Evolutionary conservation across 2,113 vertebrate genomes (phyloP).

Genomic region (human): DNA sequence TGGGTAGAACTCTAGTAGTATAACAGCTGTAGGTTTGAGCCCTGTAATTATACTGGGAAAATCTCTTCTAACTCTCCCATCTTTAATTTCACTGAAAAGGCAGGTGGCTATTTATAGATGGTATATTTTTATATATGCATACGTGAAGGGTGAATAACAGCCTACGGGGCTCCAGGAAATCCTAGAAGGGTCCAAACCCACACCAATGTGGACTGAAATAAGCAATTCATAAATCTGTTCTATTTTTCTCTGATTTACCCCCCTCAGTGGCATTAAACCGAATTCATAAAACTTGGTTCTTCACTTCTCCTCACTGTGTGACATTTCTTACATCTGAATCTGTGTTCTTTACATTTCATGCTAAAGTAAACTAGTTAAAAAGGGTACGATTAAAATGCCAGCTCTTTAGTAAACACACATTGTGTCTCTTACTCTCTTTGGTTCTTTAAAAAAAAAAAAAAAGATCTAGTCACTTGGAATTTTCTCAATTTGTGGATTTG

Average conservation of each 20-base stretch:
- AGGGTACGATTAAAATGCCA: neutral
- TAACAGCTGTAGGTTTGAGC: slow-evolving; percentile 62
- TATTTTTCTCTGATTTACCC: slow-evolving; percentile 13
- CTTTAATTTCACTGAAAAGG: slow-evolving; percentile 81
- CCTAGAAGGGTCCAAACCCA: slow-evolving; percentile 61
- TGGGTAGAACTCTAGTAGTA: neutral
- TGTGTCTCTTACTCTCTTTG: neutral
- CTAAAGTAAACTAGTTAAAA: slow-evolving; percentile 43
- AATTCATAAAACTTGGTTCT: slow-evolving; percentile 44
- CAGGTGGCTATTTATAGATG: slow-evolving; percentile 78
- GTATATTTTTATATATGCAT: slow-evolving; percentile 77
- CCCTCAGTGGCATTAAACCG: neutral
- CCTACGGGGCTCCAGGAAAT: slow-evolving; percentile 65
- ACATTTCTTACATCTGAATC: slow-evolving; percentile 41
- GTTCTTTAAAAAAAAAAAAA: neutral
- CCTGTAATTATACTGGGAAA: slow-evolving; percentile 71
- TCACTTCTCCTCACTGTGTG: neutral
- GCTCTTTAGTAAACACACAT: slow-evolving; percentile 8
- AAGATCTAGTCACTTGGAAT: neutral
- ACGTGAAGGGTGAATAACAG: slow-evolving; percentile 56
- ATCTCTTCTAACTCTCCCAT: slow-evolving; percentile 72
- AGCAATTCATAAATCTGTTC: neutral
- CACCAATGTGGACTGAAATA: slow-evolving; percentile 15
- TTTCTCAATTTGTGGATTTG: neutral
- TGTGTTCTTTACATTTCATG: slow-evolving; percentile 32